Evolutionary conservation across 2,797 vertebrate genomes (phyloP), one percentile per base, ranked within the genome.

Genomic region (Champsocephalus gunnari): DNA sequence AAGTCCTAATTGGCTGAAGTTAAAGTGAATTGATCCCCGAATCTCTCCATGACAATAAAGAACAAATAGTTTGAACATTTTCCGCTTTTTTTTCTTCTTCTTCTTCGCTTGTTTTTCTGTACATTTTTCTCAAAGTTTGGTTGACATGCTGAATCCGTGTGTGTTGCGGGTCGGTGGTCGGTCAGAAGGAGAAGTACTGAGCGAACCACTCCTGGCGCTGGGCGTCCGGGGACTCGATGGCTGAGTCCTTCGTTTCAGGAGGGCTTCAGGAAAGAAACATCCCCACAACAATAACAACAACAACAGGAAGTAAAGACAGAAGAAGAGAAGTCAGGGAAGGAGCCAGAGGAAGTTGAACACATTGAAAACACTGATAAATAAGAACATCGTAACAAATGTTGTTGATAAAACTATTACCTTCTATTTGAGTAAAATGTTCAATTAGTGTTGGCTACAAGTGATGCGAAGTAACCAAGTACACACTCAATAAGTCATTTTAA

Each of bases 121-220:
- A 73, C 69, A 38, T 75, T 63, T 54, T 69, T 48, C 53, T 81
- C 59, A 24, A 80, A 76, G 84, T 93, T 94, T 88, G 92, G 91
- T 93, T 87, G 93, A 95, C 97, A 97, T 98, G 97, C 98, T 98
- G 93, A 90, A 83, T 90, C 83, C 82, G 85, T 21, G 71, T 85
- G 94, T 83, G 6, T 85, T 88, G 94, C 83, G 81, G 83, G 81
- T 87, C 80, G 79, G 79, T 85, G 85, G 92, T 87, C 88, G 85
- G 84, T 99, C 96, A 99, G 96, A 99, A 99, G 19, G 98, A 98
- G 95, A 99, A 99, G 95, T 99, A 99, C 54, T 97, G 96, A 92
- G 98, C 97, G 88, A 99, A 96, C 98, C 98, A 99, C 92, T 99
- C 98, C 94, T 99, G 98, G 89, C 96, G 97, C 77, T 99, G 98